A percentile compares a stretch with the other conserved stretches of the same genome.
phyloP scores from a whole-genome alignment of 2,888 invertebrate species.

The Amphimallon solstitiale region DNA sequence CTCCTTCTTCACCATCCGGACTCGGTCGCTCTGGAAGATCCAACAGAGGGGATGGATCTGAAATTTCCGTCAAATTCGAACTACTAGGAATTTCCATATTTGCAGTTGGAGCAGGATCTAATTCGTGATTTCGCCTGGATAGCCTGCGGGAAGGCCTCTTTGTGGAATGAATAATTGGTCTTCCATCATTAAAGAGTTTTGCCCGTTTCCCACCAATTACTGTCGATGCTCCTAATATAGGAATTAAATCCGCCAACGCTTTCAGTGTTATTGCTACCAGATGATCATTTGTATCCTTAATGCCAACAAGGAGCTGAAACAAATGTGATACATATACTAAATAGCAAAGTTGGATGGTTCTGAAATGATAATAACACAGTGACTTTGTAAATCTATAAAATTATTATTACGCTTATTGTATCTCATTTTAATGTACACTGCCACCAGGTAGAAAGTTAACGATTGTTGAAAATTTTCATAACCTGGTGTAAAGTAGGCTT shows the following conservation, averaged over 20 bases:
- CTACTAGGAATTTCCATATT: background rate
- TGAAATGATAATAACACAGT: too few relatives aligned
- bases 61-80: slow-evolving; percentile 52
- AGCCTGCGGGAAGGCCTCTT: slow-evolving; percentile 15
- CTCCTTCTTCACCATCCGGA: slow-evolving; percentile 85
- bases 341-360: too few relatives aligned
- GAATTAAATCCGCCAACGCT: slow-evolving; percentile 85
- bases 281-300: slow-evolving; percentile 86
- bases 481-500: too few relatives aligned
- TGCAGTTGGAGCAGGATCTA: slow-evolving; percentile 1
- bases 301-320: slow-evolving; percentile 72
- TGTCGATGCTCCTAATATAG: slow-evolving; percentile 83
- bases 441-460: too few relatives aligned
- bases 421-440: too few relatives aligned
- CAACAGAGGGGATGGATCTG: slow-evolving; percentile 55
- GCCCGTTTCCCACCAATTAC: slow-evolving; percentile 86
- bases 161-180: slow-evolving; percentile 67
- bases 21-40: slow-evolving; percentile 78
- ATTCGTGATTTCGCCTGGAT: slow-evolving; percentile 17
- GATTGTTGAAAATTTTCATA: too few relatives aligned
- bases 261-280: slow-evolving; percentile 84
- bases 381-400: too few relatives aligned
- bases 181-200: slow-evolving; percentile 86
- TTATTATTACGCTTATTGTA: too few relatives aligned
- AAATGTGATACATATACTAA: background rate